Evolutionary conservation across 30 jellyfish, hydroid and myxozoan species (phyloP), one percentile per base, ranked within the genome.

Genomic region (Pelagia noctiluca): DNA sequence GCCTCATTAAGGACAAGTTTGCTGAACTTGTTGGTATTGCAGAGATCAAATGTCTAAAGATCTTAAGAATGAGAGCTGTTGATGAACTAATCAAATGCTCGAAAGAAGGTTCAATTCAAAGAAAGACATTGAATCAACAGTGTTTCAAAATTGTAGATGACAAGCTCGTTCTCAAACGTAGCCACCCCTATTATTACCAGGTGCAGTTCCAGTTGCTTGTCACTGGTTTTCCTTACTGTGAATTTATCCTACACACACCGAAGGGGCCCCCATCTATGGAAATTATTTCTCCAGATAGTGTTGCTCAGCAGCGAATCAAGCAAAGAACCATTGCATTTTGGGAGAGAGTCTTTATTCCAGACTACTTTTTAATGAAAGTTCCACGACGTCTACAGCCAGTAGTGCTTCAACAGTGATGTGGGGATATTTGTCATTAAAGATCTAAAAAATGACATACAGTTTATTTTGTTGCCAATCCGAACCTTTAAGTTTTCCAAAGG

Each of bases 231-330:
- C 76, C 80, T 36, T 79, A 28, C 64, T 88, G 97, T 88, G 97
- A 88, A 82, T 88, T 88, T 72, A 90, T 81, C 5, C 60, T 80
- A 61, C 82, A 80, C 62, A 18, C 88, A 11, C 77, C 83, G 13
- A 50, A 71, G 35, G 94, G 94, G 5, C 97, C 94, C 25, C 88
- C 94, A 23, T 60, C 83, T 7, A 60, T 88, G 64, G 86, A 88
- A 70, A 68, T 94, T 22, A 88, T 88, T 1, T 46, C n/a, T n/a
- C 80, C 86, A 3, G 90, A 88, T 64, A 52, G 25, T 1, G 48
- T 23, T 8, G 34, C 72, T 28, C 94, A 88, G 75, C 46, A 66
- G 24, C 26, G 33, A 34, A 28, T 80, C 26, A 54, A 35, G 11
- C 75, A 26, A 2, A 80, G 42, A 62, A 12, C 61, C 1, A 29